phyloP scores from a whole-genome alignment of 1,140 invertebrate species.

The Macrobrachium nipponense region DNA sequence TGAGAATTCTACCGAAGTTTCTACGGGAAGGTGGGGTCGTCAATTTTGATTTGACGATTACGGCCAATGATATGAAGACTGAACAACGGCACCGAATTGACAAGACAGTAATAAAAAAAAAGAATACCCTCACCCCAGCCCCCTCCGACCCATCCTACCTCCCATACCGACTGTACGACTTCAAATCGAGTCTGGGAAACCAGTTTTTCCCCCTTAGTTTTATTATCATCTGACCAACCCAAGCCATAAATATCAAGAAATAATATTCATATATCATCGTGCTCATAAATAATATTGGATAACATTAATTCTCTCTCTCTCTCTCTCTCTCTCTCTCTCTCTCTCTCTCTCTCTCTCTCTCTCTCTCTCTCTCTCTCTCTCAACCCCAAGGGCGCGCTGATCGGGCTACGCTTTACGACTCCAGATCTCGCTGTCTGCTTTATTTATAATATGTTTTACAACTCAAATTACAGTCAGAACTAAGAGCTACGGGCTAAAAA shows the following conservation, averaged over 20 bases:
- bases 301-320: conserved; percentile 47
- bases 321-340: neutral
- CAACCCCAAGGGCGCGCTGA: conserved; percentile 24
- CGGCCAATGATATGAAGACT: too few relatives aligned
- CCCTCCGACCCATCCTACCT: neutral
- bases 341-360: conserved; percentile 14
- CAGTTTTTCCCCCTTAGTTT: conserved; percentile 32
- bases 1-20: too few relatives aligned
- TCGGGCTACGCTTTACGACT: conserved; percentile 35
- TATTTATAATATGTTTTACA: conserved; percentile 62
- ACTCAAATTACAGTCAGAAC: conserved; percentile 60
- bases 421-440: conserved; percentile 41
- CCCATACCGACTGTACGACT: neutral
- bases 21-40: too few relatives aligned
- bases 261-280: conserved; percentile 60
- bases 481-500: conserved; percentile 61
- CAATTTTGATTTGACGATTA: too few relatives aligned
- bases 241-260: conserved; percentile 57
- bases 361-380: conserved; percentile 8
- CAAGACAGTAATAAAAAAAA: neutral
- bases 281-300: conserved; percentile 57
- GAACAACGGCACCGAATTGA: too few relatives aligned
- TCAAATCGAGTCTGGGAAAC: conserved; percentile 38
- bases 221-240: conserved; percentile 47
- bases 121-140: neutral